Base-by-base conservation (phyloP, 1,140 invertebrate species). In the Diachasma alloeum region DNA sequence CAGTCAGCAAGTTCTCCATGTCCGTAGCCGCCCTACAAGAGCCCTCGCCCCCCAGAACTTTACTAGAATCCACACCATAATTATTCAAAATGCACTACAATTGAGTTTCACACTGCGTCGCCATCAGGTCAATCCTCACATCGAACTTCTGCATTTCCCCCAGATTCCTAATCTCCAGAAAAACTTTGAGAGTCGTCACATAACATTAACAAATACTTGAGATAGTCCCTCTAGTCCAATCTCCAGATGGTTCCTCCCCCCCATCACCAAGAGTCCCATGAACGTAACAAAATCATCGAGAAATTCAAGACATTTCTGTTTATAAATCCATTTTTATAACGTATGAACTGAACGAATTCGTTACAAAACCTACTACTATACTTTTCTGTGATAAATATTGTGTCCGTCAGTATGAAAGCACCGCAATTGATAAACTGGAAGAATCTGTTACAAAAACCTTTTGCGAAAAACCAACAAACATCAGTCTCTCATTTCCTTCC, bases 51-150 rank as follows among this genome's bases (percentile, higher is more conserved):
- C n/a, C 74, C 74, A 81, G 77, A 1, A 76, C 78, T 0, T 67
- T 11, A 6, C 48, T 42, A 11, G 83, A 75, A 78, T 82, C 79
- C 24, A 78, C 80, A 17, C 85, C 17, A 74, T 83, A 88, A 81
- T 89, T 75, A 17, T 76, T 84, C 59, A 88, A 82, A 0, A 90
- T 67, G 26, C 84, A 88, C 87, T 86, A 89, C 36, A 85, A 77
- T 19, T 79, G 72, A 0, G 74, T 56, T 37, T 85, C 48, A 0
- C 80, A 75, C 24, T 78, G 81, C 1, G 85, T 72, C 17, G 84
- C 80, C 4, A 90, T 81, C 6, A 86, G 78, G 80, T 90, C 84
- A 17, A 85, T 76, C 9, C 24, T 44, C 5, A 86, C 56, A 17
- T 74, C 10, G 13, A 78, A 72, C n/a, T 68, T 42, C 48, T n/a